These are phyloP conservation scores for Mellilla xanthometata DNA, from an alignment of 2,888 invertebrate genomes.

Conservation along the genomic window DNA sequence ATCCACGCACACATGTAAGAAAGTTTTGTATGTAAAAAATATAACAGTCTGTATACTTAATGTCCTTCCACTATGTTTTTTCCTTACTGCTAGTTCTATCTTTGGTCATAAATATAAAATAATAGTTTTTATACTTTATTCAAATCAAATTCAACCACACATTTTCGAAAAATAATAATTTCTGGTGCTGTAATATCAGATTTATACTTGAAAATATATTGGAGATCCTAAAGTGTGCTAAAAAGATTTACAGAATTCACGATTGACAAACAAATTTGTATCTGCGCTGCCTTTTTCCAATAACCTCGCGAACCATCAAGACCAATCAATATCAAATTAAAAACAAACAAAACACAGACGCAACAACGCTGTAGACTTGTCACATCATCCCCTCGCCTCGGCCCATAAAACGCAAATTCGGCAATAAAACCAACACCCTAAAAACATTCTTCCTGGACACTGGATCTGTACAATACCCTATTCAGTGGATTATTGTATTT, in stretches of 20 bases:
- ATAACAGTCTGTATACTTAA: too few species aligned
- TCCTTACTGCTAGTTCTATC: too few species aligned
- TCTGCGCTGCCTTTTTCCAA: background rate
- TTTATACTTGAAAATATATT: too few species aligned
- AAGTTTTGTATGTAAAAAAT: background rate
- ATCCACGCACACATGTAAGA: constrained; percentile 31
- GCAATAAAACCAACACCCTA: constrained; percentile 78
- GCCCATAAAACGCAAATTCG: constrained; percentile 81
- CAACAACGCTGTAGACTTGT: constrained; percentile 62
- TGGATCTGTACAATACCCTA: constrained; percentile 77
- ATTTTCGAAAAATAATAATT: too few species aligned
- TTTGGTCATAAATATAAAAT: too few species aligned
- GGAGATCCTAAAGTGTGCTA: too few species aligned
- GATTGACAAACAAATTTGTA: too few species aligned
- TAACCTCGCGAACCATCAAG: background rate
- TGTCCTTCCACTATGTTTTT: too few species aligned
- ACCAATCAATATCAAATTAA: background rate
- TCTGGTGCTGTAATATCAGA: too few species aligned
- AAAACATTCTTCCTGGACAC: constrained; percentile 81
- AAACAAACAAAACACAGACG: constrained; percentile 45
- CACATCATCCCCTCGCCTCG: constrained; percentile 69
- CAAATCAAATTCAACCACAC: too few species aligned
- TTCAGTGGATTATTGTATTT: constrained; percentile 80
- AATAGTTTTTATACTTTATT: too few species aligned
- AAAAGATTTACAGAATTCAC: too few species aligned